These are phyloP conservation scores for Garra rufa DNA, from an alignment of 2,113 vertebrate genomes.

Conservation along the genomic window DNA sequence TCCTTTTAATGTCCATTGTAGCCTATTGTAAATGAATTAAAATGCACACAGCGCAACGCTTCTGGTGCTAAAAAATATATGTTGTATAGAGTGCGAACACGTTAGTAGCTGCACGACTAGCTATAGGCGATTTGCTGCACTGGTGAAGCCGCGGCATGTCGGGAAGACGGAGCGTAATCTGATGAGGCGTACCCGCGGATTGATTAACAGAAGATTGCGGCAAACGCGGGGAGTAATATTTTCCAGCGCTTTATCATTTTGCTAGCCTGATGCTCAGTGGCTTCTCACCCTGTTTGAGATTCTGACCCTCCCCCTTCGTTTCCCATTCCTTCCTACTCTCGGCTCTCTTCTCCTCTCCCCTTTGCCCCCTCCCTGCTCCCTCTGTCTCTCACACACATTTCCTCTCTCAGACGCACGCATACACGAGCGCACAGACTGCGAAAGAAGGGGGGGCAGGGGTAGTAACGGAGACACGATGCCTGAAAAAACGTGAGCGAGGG, in stretches of 20 bases:
- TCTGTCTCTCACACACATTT: slow-evolving; percentile 57
- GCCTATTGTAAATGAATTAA: background rate
- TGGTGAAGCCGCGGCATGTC: background rate
- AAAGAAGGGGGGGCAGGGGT: slow-evolving; percentile 54
- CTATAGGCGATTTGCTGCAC: slow-evolving; percentile 15
- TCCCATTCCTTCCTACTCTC: slow-evolving; percentile 65
- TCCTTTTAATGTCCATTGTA: background rate
- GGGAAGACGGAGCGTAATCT: slow-evolving; percentile 50
- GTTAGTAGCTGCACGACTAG: background rate
- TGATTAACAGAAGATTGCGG: slow-evolving; percentile 70
- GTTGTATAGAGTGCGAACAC: background rate
- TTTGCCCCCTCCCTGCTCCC: slow-evolving; percentile 62
- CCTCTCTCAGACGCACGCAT: slow-evolving; percentile 44
- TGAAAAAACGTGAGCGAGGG: slow-evolving; percentile 65
- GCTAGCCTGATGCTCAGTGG: slow-evolving; percentile 71
- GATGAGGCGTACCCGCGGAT: slow-evolving; percentile 65
- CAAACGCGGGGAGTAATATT: slow-evolving; percentile 67
- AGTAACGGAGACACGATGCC: slow-evolving; percentile 70
- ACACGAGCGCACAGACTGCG: slow-evolving; percentile 65
- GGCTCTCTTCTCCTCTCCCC: slow-evolving; percentile 69
- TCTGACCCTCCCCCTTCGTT: slow-evolving; percentile 76
- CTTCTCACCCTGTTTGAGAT: slow-evolving; percentile 77
- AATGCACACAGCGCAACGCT: background rate
- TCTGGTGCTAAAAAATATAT: background rate
- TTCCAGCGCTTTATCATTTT: slow-evolving; percentile 71